Base-by-base conservation (phyloP, 2,113 vertebrate species). In the Nothobranchius furzeri region DNA sequence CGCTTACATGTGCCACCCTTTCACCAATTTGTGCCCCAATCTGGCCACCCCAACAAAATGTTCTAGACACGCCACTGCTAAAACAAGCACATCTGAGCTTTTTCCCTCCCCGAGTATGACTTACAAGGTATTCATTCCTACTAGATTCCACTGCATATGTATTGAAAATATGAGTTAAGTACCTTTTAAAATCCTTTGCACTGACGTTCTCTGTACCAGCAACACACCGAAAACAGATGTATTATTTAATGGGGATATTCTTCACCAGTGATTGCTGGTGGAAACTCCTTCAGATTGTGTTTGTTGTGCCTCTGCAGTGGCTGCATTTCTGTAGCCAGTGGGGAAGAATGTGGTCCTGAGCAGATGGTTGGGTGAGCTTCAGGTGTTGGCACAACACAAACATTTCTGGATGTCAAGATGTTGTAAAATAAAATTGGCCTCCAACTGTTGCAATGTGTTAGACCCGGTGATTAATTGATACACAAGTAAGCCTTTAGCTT, bases 381-480 rank as follows among this genome's bases (percentile, higher is more conserved):
- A 62, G 73, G 65, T 81, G 73, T 68, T 60, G 42, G 42, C 57
- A 51, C 25, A 12, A 74, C 76, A 71, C 15, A 55, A 68, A 42
- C 55, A 69, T 67, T 72, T 60, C 77, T 61, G 46, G 46, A 55
- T 61, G 71, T 73, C 51, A 69, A 60, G 52, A 54, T 12, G 48
- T 47, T 58, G 60, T 54, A 53, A 52, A 67, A 52, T 50, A 48
- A 54, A 79, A 60, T 51, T 70, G 82, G 55, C 72, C 58, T 76
- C 68, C 58, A 36, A 67, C 75, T 70, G 59, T 56, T 12, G 35
- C 47, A 40, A 57, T 54, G 65, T 73, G 56, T 68, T 15, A 36
- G 52, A 54, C 35, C 53, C 67, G 51, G 64, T 68, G 78, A 82
- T 81, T 78, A 83, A 81, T 63, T 67, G 65, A 70, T 68, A 60